Base-by-base conservation (phyloP, 2,797 vertebrate species). In the Micromesistius poutassou region DNA sequence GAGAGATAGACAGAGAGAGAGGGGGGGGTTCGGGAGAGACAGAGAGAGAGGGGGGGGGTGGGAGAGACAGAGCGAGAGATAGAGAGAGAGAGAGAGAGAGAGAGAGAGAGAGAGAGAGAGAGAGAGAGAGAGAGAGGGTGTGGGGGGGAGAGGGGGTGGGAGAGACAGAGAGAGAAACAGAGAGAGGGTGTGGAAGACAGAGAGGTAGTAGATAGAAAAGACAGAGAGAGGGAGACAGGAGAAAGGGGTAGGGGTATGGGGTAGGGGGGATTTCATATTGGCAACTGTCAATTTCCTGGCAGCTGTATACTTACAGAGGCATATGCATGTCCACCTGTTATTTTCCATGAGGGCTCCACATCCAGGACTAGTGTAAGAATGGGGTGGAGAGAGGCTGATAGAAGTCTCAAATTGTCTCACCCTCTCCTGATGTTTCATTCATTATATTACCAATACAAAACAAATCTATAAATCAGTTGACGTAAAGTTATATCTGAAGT, bases 261-360 rank as follows among this genome's bases (percentile, higher is more conserved):
- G 35, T 83, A 38, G 78, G 77, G 16, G 75, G 82, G 83, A 87
- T 88, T 85, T 89, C 78, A 81, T 76, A 77, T 78, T 76, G 73
- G 81, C 88, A 86, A 83, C 84, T 85, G 85, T 83, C 84, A 80
- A 74, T 87, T 91, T 90, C 84, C 88, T 83, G 87, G 85, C 88
- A 90, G 89, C 86, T 88, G 88, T 81, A 78, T 38, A 7, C 19
- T n/a, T n/a, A 70, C 3, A 46, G 22, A 77, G 75, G 62, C 40
- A 7, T 36, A 40, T 25, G n/a, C 74, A 66, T 71, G 50, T 13
- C 22, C 75, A 71, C 36, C 68, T 75, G 73, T 72, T 76, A n/a
- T 74, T 77, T 72, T 74, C 77, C 68, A 13, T 12, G 46, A n/a
- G 14, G 77, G 38, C 68, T 75, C 10, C 74, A 77, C 31, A 62